These are phyloP conservation scores for Microvelia longipes DNA, from an alignment of 1,140 invertebrate genomes.

Conservation along the genomic window DNA sequence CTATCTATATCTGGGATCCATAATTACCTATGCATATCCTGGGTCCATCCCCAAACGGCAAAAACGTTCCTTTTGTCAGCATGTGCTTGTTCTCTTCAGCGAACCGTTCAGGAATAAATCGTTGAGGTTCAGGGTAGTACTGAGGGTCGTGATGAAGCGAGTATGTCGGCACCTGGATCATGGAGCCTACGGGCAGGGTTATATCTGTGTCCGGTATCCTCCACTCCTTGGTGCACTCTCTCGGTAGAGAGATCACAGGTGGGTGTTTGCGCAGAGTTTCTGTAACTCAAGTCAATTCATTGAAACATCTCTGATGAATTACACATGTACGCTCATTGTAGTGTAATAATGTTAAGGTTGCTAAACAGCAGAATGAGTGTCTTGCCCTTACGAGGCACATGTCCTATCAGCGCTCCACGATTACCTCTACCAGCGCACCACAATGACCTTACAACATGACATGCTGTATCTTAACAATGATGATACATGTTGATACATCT, in stretches of 20 bases:
- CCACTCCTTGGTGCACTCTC: slow-evolving; percentile 34
- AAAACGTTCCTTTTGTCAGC: slow-evolving; percentile 24
- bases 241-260: slow-evolving; percentile 29
- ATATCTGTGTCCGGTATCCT: slow-evolving; percentile 15
- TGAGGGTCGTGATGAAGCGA: slow-evolving; percentile 30
- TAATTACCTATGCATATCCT: slow-evolving; percentile 45
- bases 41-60: slow-evolving; percentile 47
- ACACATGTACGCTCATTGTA: too few relatives aligned
- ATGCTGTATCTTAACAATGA: too few relatives aligned
- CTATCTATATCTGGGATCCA: too few relatives aligned
- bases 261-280: slow-evolving; percentile 43
- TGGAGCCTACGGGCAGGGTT: slow-evolving; percentile 22
- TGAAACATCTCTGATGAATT: too few relatives aligned
- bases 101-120: slow-evolving; percentile 30
- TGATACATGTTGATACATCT: too few relatives aligned
- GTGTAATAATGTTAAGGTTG: too few relatives aligned
- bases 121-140: slow-evolving; percentile 28
- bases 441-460: too few relatives aligned
- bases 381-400: too few relatives aligned
- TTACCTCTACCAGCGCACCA: too few relatives aligned
- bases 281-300: too few relatives aligned
- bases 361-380: too few relatives aligned
- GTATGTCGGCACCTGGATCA: slow-evolving; percentile 29
- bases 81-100: slow-evolving; percentile 18
- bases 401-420: too few relatives aligned